phyloP scores from a whole-genome alignment of 2,113 vertebrate genomes.

The Nothobranchius kuhntae region DNA sequence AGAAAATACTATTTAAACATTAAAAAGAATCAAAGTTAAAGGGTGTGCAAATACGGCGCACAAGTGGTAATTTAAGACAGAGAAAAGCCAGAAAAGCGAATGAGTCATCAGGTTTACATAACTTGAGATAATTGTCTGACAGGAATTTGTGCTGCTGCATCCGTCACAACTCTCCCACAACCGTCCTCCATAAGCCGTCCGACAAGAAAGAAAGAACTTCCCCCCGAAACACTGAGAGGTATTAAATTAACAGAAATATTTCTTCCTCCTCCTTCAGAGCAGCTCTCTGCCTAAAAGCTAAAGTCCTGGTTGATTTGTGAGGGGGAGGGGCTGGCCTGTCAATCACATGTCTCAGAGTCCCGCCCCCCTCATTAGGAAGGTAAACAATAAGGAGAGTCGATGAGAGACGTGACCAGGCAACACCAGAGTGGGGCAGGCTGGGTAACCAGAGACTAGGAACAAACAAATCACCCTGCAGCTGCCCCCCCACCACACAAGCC shows the following conservation, averaged over 20 bases:
- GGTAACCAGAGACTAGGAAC: conserved; percentile 83
- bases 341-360: conserved; percentile 85
- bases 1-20: no score
- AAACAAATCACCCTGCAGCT: conserved; percentile 76
- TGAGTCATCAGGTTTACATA: conserved; percentile 43
- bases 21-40: no score
- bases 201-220: conserved; percentile 39
- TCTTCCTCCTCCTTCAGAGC: conserved; percentile 52
- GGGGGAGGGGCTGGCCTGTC: conserved; percentile 84
- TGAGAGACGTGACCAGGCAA: conserved; percentile 91
- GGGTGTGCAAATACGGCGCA: neutral
- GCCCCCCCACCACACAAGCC: conserved; percentile 23
- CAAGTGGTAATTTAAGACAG: neutral
- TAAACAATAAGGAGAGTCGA: conserved; percentile 96
- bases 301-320: conserved; percentile 69
- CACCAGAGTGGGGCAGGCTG: conserved; percentile 81
- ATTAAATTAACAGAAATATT: conserved; percentile 29
- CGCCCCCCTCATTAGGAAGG: conserved; percentile 99
- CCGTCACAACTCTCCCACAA: conserved; percentile 56
- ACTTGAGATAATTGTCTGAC: conserved; percentile 19
- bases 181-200: conserved; percentile 39
- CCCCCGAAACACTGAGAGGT: conserved; percentile 37
- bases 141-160: conserved; percentile 37
- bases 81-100: neutral
- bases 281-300: conserved; percentile 83